Evolutionary conservation across 2,888 invertebrate genomes (phyloP), one percentile per base, ranked within the genome.

Genomic region (Temnothorax ravouxi): DNA sequence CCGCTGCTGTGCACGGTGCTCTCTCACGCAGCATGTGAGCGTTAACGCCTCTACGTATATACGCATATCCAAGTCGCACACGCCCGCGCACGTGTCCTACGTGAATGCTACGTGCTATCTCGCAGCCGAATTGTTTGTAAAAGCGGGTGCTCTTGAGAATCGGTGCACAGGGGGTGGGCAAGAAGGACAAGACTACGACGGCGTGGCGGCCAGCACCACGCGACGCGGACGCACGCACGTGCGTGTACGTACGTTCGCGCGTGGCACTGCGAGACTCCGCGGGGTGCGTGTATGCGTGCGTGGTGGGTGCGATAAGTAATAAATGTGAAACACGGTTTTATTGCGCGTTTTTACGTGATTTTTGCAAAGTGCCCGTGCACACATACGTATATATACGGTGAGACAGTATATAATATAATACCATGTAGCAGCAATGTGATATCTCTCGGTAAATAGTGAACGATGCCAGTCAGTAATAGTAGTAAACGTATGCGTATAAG

Each of bases 291-390:
- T 89, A 89, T 91, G 89, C 87, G 91, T 91, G 92, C 92, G 89
- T 89, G 89, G 79, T 89, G 88, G 92, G 92, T 93, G 93, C 92
- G 91, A 91, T 89, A 91, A 83, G 75, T 56, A 79, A 62, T 83
- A 84, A n/a, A 69, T n/a, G 79, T 72, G 75, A 69, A 74, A 74
- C 75, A 87, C 87, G 86, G 92, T 93, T n/a, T n/a, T n/a, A n/a
- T n/a, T n/a, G 83, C 84, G 91, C 88, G 84, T 38, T 50, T 71
- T 50, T 71, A 77, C 52, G 52, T 77, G 52, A 77, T n/a, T 41
- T 77, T 77, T 77, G 54, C 77, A 88, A 86, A 83, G 85, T 87
- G 84, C 88, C 89, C 89, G 89, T 89, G 87, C 89, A 84, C 87
- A 87, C 66, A 84, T 56, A 54, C 44, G 54, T 38, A 61, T 41